phyloP scores from a whole-genome alignment of 2,113 vertebrate genomes.

The Chiloscyllium plagiosum region DNA sequence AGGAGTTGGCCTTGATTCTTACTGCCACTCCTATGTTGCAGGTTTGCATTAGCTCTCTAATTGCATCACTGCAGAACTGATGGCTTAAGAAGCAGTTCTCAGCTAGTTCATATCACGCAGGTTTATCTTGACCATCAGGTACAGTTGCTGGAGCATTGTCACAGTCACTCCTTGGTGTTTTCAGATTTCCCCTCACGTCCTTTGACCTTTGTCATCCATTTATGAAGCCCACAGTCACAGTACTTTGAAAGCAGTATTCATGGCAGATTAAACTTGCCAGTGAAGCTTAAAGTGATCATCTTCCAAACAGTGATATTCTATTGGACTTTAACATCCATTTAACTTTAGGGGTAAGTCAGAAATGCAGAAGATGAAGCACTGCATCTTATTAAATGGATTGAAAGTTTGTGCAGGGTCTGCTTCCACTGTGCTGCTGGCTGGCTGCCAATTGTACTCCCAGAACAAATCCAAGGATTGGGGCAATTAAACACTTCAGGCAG shows the following conservation, averaged over 20 bases:
- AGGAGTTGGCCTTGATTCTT: not conserved
- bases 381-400: not conserved
- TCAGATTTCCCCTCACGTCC: not conserved
- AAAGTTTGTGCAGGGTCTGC: not conserved
- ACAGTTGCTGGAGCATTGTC: not conserved
- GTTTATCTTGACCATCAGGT: not conserved
- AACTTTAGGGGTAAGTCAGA: not conserved
- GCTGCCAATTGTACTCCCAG: not conserved
- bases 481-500: not conserved
- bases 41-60: not conserved
- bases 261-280: not conserved
- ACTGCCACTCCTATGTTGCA: not conserved
- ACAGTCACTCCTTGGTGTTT: not conserved
- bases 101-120: not conserved
- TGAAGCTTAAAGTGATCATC: not conserved
- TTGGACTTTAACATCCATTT: not conserved
- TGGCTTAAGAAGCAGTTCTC: not conserved
- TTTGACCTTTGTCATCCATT: not conserved
- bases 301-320: not conserved
- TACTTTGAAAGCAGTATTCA: not conserved
- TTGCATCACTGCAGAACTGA: not conserved
- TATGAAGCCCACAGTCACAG: not conserved
- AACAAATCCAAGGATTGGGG: not conserved
- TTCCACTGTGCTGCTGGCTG: not conserved
- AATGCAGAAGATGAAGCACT: not conserved